A percentile compares a stretch with the other conserved stretches of the same genome.
Evolutionary conservation across 2,797 vertebrate genomes (phyloP).

Genomic region (Lerista edwardsae): DNA sequence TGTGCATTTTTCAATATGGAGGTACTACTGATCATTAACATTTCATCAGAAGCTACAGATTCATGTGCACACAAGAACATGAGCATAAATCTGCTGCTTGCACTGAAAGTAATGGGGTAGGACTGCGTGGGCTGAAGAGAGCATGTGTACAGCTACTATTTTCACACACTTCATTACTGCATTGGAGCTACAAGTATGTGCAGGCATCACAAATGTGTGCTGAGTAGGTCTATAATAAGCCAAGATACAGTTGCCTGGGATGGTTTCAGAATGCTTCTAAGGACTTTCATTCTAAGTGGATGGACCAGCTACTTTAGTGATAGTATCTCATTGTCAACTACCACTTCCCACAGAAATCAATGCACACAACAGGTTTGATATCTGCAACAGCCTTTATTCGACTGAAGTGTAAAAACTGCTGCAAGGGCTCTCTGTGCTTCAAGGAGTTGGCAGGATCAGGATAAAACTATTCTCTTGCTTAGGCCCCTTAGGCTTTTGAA

Average conservation of each 20-base stretch:
- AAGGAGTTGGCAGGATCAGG: neutral
- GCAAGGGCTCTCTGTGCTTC: neutral
- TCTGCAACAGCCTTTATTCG: neutral
- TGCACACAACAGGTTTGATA: neutral
- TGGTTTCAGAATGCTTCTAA: neutral
- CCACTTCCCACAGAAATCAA: neutral
- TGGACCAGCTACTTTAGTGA: neutral
- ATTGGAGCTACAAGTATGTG: neutral
- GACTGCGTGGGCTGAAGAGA: neutral
- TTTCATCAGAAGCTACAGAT: neutral
- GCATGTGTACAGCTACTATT: neutral
- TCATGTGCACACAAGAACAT: neutral
- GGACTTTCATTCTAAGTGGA: neutral
- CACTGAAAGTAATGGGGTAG: neutral
- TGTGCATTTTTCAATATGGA: neutral
- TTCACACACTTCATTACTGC: neutral
- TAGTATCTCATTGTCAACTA: neutral
- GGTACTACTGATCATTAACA: neutral
- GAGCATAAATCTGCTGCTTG: neutral
- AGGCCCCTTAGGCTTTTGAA: neutral
- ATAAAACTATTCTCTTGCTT: neutral
- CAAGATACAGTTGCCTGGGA: neutral
- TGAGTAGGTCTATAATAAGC: neutral
- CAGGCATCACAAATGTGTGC: neutral
- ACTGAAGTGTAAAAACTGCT: neutral